These are phyloP conservation scores for Pelmatolapia mariae DNA, from an alignment of 2,113 vertebrate species.

Conservation along the genomic window DNA sequence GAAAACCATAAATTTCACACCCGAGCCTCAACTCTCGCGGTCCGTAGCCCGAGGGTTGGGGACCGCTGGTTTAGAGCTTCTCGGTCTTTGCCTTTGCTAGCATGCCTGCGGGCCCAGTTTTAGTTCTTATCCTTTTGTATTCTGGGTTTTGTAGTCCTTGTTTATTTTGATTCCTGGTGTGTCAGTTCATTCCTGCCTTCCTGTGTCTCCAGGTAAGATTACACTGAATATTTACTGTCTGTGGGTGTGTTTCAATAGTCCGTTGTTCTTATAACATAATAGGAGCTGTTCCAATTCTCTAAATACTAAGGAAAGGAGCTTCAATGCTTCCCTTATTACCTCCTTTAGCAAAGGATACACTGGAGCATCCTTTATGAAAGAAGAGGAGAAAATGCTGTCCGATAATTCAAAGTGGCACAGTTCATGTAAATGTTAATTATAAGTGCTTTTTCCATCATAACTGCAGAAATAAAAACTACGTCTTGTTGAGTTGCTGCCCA, in stretches of 20 bases:
- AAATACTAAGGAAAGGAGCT: rapidly evolving
- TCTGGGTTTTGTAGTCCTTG: too few species aligned
- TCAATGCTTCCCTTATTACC: not conserved
- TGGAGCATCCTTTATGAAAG: not conserved
- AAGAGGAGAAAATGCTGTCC: not conserved
- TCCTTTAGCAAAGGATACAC: not conserved
- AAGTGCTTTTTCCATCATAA: not conserved
- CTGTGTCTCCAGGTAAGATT: too few species aligned
- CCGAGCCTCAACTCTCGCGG: too few species aligned
- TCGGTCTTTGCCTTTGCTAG: too few species aligned
- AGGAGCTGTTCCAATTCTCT: not conserved
- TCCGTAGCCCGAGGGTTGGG: too few species aligned
- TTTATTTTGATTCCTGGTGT: too few species aligned
- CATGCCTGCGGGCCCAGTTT: too few species aligned
- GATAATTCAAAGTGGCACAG: not conserved
- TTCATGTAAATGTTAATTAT: not conserved
- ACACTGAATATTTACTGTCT: too few species aligned
- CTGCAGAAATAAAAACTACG: not conserved
- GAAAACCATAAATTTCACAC: too few species aligned
- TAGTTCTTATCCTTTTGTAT: too few species aligned
- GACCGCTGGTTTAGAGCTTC: too few species aligned
- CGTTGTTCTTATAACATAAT: not conserved
- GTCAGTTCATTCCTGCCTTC: too few species aligned
- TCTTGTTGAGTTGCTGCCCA: not conserved
- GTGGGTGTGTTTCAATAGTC: not conserved